These are phyloP conservation scores for Eueremaeus valkanovi DNA, from an alignment of 2,888 invertebrate species.

Conservation along the genomic window DNA sequence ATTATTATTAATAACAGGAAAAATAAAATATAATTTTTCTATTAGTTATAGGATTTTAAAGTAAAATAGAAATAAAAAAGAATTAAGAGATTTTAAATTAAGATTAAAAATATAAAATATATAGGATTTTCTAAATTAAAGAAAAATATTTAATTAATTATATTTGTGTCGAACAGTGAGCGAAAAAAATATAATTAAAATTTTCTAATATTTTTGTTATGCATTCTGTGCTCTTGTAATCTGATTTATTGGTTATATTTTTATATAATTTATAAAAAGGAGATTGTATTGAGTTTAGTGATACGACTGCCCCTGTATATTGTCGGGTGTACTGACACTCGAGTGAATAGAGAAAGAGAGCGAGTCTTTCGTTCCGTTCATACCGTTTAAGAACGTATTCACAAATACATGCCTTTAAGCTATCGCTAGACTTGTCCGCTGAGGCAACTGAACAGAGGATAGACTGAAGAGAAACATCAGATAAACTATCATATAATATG, in stretches of 20 bases:
- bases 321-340: too few relatives aligned
- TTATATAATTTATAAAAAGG: too few relatives aligned
- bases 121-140: not conserved
- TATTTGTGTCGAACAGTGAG: not conserved
- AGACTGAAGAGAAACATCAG: not conserved
- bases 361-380: too few relatives aligned
- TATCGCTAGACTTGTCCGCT: not conserved
- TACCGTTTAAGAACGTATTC: not conserved
- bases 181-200: too few relatives aligned
- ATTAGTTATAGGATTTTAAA: too few relatives aligned
- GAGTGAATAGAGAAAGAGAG: too few relatives aligned
- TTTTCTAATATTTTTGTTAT: too few relatives aligned
- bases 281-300: too few relatives aligned
- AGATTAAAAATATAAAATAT: not conserved
- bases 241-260: too few relatives aligned
- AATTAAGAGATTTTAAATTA: too few relatives aligned
- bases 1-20: not conserved
- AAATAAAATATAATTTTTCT: not conserved
- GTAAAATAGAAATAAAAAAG: not conserved
- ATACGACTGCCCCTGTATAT: not conserved
- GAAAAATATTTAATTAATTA: not conserved
- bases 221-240: too few relatives aligned
- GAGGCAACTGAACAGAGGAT: too few relatives aligned
- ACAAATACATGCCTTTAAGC: not conserved
- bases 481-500: not conserved